These are phyloP conservation scores for Ciconia boyciana DNA, from an alignment of 2,113 vertebrate genomes.

Conservation along the genomic window DNA sequence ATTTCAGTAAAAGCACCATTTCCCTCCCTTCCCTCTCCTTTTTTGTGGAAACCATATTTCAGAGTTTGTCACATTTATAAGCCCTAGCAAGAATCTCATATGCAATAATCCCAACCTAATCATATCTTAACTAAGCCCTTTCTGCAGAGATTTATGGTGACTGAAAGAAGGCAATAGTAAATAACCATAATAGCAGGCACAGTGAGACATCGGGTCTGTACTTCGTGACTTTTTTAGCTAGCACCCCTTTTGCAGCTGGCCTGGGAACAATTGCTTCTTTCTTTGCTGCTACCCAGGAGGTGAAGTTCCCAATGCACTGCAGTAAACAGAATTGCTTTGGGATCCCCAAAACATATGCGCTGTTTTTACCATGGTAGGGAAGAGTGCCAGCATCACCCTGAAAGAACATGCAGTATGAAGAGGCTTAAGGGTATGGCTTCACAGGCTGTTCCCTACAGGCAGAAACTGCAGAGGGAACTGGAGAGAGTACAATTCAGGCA, in stretches of 20 bases:
- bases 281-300: not conserved
- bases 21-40: not conserved
- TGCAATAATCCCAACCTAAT: conserved; percentile 37
- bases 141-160: conserved; percentile 10
- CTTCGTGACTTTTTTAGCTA: not conserved
- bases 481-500: not conserved
- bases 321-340: not conserved
- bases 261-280: not conserved
- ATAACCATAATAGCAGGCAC: not conserved
- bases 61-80: conserved; percentile 31
- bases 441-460: not conserved
- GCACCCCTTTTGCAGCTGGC: not conserved
- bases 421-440: not conserved
- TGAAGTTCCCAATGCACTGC: not conserved
- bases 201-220: not conserved
- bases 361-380: not conserved
- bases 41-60: not conserved
- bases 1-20: not conserved
- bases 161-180: not conserved
- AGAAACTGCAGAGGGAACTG: not conserved
- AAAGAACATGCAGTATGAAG: not conserved
- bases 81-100: not conserved
- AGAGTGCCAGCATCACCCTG: not conserved
- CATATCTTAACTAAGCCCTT: conserved; percentile 29
- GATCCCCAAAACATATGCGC: not conserved